Evolutionary conservation across 2,888 invertebrate genomes (phyloP).

Genomic region (Caenorhabditis sp.): DNA sequence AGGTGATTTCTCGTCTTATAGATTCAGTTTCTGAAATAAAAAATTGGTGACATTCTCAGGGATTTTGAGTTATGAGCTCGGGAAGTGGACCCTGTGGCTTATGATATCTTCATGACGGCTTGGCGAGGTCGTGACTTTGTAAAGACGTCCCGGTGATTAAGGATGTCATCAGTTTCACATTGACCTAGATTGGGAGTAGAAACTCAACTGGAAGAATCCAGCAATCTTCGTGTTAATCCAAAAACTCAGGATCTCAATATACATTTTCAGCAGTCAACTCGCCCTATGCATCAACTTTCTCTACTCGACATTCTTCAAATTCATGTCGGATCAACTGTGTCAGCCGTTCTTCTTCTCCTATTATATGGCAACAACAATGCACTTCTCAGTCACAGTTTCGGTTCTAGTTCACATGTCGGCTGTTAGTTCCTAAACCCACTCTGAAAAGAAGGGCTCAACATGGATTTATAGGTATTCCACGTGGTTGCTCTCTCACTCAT

Average conservation of each 20-base stretch:
- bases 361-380: conserved; percentile 73
- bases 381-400: conserved; percentile 77
- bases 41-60: too few species aligned
- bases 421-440: conserved; percentile 57
- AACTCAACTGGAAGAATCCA: too few species aligned
- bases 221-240: too few species aligned
- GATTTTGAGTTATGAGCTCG: too few species aligned
- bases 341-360: conserved; percentile 75
- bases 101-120: too few species aligned
- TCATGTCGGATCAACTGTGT: conserved; percentile 78
- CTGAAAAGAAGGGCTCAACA: too few species aligned
- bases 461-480: conserved; percentile 78
- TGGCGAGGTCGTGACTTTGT: too few species aligned
- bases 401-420: conserved; percentile 81
- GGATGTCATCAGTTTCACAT: too few species aligned
- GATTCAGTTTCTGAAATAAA: background rate
- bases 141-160: too few species aligned
- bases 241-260: background rate
- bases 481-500: conserved; percentile 81
- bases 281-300: conserved; percentile 80
- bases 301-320: conserved; percentile 80
- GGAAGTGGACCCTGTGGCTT: too few species aligned
- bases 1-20: too few species aligned
- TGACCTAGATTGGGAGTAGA: too few species aligned
- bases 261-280: conserved; percentile 77